A percentile compares a stretch with the other conserved stretches of the same genome.
phyloP scores from a whole-genome alignment of 92 coral and sea anemone species.

The Chrysogorgia sp. region DNA sequence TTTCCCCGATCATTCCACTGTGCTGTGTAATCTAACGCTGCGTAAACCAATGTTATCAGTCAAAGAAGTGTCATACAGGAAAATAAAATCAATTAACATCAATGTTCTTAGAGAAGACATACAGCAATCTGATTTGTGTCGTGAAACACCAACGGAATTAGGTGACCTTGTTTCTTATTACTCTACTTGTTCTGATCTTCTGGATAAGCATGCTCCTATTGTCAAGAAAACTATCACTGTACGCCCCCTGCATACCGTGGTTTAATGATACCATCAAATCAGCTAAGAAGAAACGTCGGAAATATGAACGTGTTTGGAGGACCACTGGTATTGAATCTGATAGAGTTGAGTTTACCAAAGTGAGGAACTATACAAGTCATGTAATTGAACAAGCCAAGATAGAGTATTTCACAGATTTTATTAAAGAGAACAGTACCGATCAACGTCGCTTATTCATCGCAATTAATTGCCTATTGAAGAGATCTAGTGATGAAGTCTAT shows the following conservation, averaged over 20 bases:
- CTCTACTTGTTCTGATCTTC: neutral
- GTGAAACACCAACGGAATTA: neutral
- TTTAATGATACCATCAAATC: slow-evolving; percentile 39
- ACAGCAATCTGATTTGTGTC: slow-evolving; percentile 5
- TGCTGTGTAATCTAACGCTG: slow-evolving; percentile 21
- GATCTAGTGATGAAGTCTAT: slow-evolving; percentile 5
- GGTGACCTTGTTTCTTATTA: slow-evolving; percentile 15
- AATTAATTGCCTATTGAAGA: slow-evolving; percentile 24
- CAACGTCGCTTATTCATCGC: slow-evolving; percentile 36
- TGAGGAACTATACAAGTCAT: slow-evolving; percentile 24
- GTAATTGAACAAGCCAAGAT: slow-evolving; percentile 26
- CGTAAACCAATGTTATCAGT: slow-evolving; percentile 13
- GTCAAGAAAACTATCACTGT: slow-evolving; percentile 36
- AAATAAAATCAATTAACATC: slow-evolving; percentile 12
- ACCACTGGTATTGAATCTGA: slow-evolving; percentile 39
- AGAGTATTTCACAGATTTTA: slow-evolving; percentile 19
- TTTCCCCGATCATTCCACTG: slow-evolving; percentile 23
- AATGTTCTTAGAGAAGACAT: slow-evolving; percentile 5
- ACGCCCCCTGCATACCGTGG: slow-evolving; percentile 47
- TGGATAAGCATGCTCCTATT: slow-evolving; percentile 47
- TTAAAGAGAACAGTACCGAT: slow-evolving; percentile 28
- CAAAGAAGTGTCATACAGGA: slow-evolving; percentile 44
- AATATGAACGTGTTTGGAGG: slow-evolving; percentile 40
- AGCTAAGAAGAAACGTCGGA: slow-evolving; percentile 28
- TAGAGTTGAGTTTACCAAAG: slow-evolving; percentile 13